These are phyloP conservation scores for Elephas maximus DNA, from an alignment of 2,113 vertebrate genomes.

Conservation along the genomic window DNA sequence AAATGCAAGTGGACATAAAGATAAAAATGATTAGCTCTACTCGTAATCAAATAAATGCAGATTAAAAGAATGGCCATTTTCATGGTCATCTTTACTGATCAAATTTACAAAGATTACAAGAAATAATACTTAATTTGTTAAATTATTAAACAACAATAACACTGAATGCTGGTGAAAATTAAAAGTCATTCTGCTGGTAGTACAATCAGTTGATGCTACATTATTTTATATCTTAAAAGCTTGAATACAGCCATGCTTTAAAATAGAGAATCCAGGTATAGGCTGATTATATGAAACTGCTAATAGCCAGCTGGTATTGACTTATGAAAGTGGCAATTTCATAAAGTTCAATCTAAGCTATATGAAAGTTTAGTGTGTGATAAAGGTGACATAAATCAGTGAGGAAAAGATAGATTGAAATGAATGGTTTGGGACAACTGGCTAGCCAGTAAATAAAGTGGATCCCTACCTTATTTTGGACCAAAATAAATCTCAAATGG, in stretches of 20 bases:
- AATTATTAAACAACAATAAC: neutral
- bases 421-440: neutral
- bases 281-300: neutral
- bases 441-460: neutral
- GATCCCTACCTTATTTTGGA: neutral
- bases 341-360: neutral
- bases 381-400: neutral
- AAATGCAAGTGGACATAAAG: neutral
- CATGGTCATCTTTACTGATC: neutral
- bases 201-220: neutral
- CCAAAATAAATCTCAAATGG: neutral
- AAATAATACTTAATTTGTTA: constrained; percentile 4
- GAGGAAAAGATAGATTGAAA: neutral
- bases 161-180: neutral
- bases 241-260: constrained; percentile 25
- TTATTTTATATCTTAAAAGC: neutral
- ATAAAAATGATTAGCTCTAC: constrained; percentile 13
- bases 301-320: neutral
- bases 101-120: neutral
- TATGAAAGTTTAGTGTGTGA: neutral
- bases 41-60: constrained; percentile 8
- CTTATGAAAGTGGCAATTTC: neutral
- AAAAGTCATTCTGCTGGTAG: neutral
- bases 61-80: neutral
- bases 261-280: neutral